Base-by-base conservation (phyloP, 1,140 invertebrate genomes). In the Neuroterus valhalla region DNA sequence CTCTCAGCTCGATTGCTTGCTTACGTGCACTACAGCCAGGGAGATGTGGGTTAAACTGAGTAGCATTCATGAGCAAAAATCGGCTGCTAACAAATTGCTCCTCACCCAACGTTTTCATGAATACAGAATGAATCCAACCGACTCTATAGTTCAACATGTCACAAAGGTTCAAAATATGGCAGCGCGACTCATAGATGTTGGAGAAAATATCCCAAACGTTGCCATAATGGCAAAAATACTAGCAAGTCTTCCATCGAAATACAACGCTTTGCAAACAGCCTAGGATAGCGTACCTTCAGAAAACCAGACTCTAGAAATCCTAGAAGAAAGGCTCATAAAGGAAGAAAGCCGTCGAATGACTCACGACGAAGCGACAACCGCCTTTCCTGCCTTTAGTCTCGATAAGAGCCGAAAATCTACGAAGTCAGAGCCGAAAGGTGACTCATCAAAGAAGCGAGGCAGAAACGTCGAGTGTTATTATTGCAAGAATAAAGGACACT, bases 401-500 rank as follows among this genome's bases (percentile, higher is more conserved):
- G 21, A 55, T 3, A 55, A 23, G 23, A 5, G 14, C 0, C 19
- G 21, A 23, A 55, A 55, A 55, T 55, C 14, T 23, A 23, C 21
- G 12, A 55, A 23, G 0, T 10, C 21, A 23, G 23, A 23, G 31
- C 5, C 31, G 5, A 38, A 38, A 3, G 3, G 31, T 55, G 50
- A n/a, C 10, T 10, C 1, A 17, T 17, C 2, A 17, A 21, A 21
- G 48, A 21, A 26, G 17, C 50, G 14, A 14, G 17, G 17, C 2
- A 69, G 23, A 19, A 45, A 69, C 11, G 42, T 68, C 43, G 66
- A 50, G 2, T 76, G 76, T 62, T 71, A 76, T 50, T 75, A 72
- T 44, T 78, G 68, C 68, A 75, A 73, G 43, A 71, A 74, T 62
- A 73, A 62, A 48, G 79, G 78, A 31, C 81, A 83, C 71, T 68